Conservation (phyloP, 2,888 invertebrate genomes). For the Ctena decussata region DNA sequence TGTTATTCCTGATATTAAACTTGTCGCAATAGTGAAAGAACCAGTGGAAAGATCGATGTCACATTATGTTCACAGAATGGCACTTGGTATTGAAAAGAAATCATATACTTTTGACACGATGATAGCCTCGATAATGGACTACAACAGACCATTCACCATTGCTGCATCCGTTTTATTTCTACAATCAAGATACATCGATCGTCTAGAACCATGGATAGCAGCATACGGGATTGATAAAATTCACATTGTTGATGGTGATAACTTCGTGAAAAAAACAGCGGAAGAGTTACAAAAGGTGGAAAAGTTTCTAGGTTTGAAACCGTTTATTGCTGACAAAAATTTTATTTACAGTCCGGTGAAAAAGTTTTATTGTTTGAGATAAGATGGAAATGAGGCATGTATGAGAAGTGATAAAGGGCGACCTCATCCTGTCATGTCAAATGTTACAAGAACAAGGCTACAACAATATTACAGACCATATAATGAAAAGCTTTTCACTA, state of each 20-base stretch:
- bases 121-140: too few relatives aligned
- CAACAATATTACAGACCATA: background rate
- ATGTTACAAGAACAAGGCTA: background rate
- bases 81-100: too few relatives aligned
- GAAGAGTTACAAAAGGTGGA: background rate
- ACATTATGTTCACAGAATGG: background rate
- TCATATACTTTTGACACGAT: too few relatives aligned
- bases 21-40: background rate
- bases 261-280: background rate
- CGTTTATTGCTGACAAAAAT: background rate
- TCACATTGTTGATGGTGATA: background rate
- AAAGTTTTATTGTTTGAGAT: background rate
- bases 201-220: background rate
- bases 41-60: background rate
- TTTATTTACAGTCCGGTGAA: background rate
- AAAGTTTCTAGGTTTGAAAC: background rate
- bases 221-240: background rate
- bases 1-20: background rate
- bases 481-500: background rate
- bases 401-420: background rate
- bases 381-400: background rate
- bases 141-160: too few relatives aligned
- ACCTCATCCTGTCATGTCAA: background rate
- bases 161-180: too few relatives aligned
- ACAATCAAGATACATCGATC: background rate